These are phyloP conservation scores for Cromileptes altivelis DNA, from an alignment of 2,113 vertebrate species.

Conservation along the genomic window DNA sequence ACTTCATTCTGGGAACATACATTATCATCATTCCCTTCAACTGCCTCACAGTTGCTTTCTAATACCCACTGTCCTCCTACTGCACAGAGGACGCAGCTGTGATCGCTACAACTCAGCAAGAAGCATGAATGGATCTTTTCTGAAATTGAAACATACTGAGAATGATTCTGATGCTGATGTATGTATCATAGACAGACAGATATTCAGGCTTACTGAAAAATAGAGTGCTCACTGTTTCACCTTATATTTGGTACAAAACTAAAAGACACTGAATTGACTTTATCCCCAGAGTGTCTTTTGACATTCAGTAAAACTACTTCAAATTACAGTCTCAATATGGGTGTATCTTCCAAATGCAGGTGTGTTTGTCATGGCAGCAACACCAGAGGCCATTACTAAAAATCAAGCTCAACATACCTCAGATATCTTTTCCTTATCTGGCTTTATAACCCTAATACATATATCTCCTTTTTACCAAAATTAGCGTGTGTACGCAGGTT, in stretches of 20 bases:
- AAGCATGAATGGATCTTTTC: not conserved
- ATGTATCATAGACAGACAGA: no score
- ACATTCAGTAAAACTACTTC: constrained; percentile 3
- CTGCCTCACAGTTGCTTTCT: not conserved
- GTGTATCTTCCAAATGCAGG: not conserved
- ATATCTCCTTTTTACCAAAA: no score
- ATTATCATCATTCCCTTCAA: not conserved
- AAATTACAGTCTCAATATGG: not conserved
- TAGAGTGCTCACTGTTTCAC: not conserved
- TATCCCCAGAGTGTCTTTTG: not conserved
- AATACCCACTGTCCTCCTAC: not conserved
- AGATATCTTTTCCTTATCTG: no score
- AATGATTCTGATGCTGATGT: not conserved
- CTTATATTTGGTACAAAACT: not conserved
- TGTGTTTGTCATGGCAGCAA: constrained; percentile 8
- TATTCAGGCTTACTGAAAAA: not conserved
- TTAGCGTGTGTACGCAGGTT: no score
- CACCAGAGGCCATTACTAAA: not conserved
- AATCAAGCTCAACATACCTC: no score
- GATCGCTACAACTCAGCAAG: not conserved
- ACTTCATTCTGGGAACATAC: not conserved
- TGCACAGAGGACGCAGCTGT: not conserved
- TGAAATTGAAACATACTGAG: not conserved
- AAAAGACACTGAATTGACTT: not conserved
- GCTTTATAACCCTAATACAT: no score